Conservation (phyloP, 2,113 vertebrate species). For the Fukomys damarensis region DNA sequence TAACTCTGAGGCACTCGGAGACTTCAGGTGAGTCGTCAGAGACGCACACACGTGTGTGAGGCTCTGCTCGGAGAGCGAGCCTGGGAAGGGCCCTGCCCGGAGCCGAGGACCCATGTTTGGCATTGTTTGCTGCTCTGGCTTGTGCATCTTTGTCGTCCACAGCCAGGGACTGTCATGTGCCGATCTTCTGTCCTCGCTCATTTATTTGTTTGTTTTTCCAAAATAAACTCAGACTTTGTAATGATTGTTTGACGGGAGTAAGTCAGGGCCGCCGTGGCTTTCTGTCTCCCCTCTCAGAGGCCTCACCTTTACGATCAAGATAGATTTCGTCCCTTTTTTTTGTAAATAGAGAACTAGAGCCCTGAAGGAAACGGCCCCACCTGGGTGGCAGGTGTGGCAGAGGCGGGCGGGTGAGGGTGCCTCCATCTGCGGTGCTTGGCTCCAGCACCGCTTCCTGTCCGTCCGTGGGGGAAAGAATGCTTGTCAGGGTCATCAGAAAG, state of each 20-base stretch:
- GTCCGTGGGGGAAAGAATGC: neutral
- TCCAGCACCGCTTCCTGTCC: neutral
- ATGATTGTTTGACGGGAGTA: neutral
- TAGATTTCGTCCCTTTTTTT: neutral
- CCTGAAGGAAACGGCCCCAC: fast-evolving
- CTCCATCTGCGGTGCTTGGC: fast-evolving
- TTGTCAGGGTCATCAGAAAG: neutral
- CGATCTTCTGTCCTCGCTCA: too few species aligned
- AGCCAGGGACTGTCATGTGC: too few species aligned
- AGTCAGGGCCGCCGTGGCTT: too few species aligned
- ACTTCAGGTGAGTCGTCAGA: neutral
- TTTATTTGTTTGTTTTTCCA: neutral
- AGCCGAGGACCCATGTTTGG: fast-evolving
- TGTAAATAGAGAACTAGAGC: neutral
- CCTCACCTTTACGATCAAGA: neutral
- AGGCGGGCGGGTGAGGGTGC: neutral
- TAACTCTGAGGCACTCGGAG: fast-evolving
- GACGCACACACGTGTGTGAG: too few species aligned
- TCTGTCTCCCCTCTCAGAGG: neutral
- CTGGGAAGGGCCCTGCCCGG: fast-evolving
- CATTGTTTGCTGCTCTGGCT: neutral
- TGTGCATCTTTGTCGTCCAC: fast-evolving
- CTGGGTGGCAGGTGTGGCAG: neutral
- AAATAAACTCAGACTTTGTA: neutral
- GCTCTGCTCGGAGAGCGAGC: fast-evolving